Evolutionary conservation across 2,113 vertebrate genomes (phyloP).

Genomic region (Labeo catla): DNA sequence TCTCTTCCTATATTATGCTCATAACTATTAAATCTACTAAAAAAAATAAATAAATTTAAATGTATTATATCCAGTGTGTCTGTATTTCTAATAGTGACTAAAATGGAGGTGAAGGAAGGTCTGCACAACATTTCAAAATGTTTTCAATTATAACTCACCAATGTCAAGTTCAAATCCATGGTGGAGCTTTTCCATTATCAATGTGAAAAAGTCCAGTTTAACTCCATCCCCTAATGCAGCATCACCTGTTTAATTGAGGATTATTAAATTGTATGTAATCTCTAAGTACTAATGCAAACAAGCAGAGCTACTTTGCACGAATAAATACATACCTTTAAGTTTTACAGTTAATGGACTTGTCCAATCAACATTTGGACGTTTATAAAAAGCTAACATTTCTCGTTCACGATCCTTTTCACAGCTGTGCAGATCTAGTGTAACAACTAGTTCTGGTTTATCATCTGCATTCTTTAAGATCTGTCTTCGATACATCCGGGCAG

Average conservation of each 20-base stretch:
- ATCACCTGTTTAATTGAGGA: no score
- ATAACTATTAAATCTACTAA: neutral
- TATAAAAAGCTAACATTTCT: conserved; percentile 9
- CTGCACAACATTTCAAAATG: neutral
- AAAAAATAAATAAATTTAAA: neutral
- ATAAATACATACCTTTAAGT: conserved; percentile 8
- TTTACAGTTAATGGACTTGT: neutral
- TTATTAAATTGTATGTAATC: no score
- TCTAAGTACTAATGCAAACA: no score
- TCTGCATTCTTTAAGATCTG: conserved; percentile 1
- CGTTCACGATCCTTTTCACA: conserved; percentile 10
- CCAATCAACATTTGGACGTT: neutral
- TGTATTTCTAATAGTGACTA: neutral
- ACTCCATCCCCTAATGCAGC: no score
- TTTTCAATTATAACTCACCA: no score
- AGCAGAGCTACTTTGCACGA: no score
- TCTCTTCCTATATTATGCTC: neutral
- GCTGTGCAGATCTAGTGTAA: neutral
- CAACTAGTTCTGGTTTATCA: neutral
- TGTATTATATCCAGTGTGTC: neutral
- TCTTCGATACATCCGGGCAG: neutral
- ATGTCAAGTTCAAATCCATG: no score
- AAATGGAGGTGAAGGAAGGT: neutral
- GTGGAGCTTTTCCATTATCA: no score
- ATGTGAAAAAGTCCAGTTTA: neutral